phyloP scores from a whole-genome alignment of 2,797 vertebrate species.

The Kryptolebias ocellatus region DNA sequence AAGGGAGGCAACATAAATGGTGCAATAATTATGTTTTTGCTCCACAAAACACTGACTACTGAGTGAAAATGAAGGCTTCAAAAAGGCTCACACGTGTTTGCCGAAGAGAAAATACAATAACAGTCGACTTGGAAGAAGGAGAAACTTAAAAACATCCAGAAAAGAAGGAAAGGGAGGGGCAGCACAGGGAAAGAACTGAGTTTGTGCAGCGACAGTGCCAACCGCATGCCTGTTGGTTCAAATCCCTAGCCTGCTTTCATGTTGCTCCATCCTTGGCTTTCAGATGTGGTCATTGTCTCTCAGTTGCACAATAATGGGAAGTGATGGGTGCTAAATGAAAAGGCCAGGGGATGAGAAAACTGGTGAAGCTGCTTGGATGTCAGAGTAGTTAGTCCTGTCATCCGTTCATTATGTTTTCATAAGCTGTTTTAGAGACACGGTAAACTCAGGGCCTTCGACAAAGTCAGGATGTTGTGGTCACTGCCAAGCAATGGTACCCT shows the following conservation, averaged over 20 bases:
- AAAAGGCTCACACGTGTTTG: slow-evolving; percentile 36
- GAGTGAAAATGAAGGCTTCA: slow-evolving; percentile 45
- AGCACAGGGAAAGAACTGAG: slow-evolving; percentile 17
- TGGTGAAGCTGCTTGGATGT: slow-evolving; percentile 71
- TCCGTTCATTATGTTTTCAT: slow-evolving; percentile 80
- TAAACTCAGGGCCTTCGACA: slow-evolving; percentile 62
- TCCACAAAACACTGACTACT: slow-evolving; percentile 57
- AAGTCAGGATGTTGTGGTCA: slow-evolving; percentile 65
- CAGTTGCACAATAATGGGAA: slow-evolving; percentile 73
- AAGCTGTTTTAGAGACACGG: slow-evolving; percentile 72
- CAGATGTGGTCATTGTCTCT: slow-evolving; percentile 80
- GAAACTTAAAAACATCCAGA: slow-evolving; percentile 48
- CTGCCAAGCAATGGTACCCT: slow-evolving; percentile 23
- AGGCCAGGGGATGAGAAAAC: slow-evolving; percentile 77
- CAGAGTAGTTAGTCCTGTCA: slow-evolving; percentile 77
- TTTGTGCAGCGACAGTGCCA: slow-evolving; percentile 56
- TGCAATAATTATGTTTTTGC: slow-evolving; percentile 75
- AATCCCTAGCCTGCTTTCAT: slow-evolving; percentile 70
- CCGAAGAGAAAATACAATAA: slow-evolving; percentile 60
- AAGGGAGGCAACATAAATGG: slow-evolving; percentile 65
- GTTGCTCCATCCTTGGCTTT: slow-evolving; percentile 64
- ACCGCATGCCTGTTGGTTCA: slow-evolving; percentile 63
- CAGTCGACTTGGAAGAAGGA: slow-evolving; percentile 40
- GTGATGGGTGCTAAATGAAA: slow-evolving; percentile 80
- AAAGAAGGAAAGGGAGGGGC: slow-evolving; percentile 35